A percentile compares a stretch with the other conserved stretches of the same genome.
phyloP scores from a whole-genome alignment of 2,113 vertebrate species.

The Drymodes brunneopygia region DNA sequence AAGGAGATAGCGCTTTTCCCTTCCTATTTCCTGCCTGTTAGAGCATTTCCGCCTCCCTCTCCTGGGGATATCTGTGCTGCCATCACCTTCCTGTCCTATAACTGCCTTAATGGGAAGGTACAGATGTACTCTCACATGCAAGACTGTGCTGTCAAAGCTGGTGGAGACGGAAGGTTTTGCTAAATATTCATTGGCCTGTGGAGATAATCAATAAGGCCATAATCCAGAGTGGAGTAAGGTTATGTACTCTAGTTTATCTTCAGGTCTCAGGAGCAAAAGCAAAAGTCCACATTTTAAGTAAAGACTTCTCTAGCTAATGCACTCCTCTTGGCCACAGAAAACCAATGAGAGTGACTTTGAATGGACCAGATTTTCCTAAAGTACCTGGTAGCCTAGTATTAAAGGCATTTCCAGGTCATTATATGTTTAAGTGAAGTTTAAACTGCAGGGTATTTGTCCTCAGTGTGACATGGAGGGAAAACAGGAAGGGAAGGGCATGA shows the following conservation, averaged over 20 bases:
- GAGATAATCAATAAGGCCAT: not conserved
- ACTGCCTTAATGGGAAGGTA: not conserved
- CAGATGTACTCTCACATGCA: fast-evolving
- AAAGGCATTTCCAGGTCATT: not conserved
- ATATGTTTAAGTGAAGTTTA: not conserved
- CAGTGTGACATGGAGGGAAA: not conserved
- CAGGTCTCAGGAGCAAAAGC: not conserved
- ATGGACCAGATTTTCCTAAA: not conserved
- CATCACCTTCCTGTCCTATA: fast-evolving
- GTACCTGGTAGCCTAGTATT: not conserved
- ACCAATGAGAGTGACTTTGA: not conserved
- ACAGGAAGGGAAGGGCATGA: not conserved
- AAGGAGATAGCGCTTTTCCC: fast-evolving
- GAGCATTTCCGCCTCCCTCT: not conserved
- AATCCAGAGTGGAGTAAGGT: not conserved
- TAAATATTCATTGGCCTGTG: not conserved
- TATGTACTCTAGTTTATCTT: fast-evolving
- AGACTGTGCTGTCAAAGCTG: not conserved
- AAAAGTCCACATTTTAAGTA: not conserved
- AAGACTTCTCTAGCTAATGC: not conserved
- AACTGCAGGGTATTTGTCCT: not conserved
- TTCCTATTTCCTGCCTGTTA: fast-evolving
- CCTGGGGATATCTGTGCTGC: not conserved
- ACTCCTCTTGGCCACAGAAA: not conserved
- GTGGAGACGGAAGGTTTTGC: not conserved